Conservation (phyloP, 2,113 vertebrate genomes). For the Eublepharis macularius region DNA sequence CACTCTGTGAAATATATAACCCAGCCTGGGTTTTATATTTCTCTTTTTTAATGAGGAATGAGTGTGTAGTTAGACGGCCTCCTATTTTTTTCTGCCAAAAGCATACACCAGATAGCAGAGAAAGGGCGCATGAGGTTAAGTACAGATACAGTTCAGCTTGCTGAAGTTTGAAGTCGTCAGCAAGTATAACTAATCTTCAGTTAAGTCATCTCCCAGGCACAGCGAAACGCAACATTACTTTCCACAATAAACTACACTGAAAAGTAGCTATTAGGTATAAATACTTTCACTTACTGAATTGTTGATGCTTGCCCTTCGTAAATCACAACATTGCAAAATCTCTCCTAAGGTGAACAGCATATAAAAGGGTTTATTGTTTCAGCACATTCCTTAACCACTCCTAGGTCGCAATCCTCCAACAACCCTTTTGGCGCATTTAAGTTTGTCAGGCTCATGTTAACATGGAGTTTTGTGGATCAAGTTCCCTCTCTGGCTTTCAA, state of each 20-base stretch:
- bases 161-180: slow-evolving; percentile 38
- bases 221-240: slow-evolving; percentile 65
- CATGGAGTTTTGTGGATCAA: background rate
- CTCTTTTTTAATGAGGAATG: slow-evolving; percentile 8
- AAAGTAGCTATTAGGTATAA: slow-evolving; percentile 72
- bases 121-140: background rate
- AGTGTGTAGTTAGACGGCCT: background rate
- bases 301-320: slow-evolving; percentile 71
- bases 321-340: slow-evolving; percentile 73
- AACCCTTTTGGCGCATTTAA: background rate
- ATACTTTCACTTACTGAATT: slow-evolving; percentile 57
- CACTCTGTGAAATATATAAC: background rate
- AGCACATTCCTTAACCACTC: slow-evolving; percentile 38
- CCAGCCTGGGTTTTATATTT: background rate
- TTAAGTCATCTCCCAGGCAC: slow-evolving; percentile 6
- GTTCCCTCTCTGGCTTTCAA: background rate
- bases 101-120: background rate
- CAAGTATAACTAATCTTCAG: background rate
- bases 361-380: slow-evolving; percentile 55
- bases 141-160: background rate
- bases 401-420: slow-evolving; percentile 21
- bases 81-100: slow-evolving; percentile 1
- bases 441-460: background rate
- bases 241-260: slow-evolving; percentile 62
- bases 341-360: slow-evolving; percentile 64